Conservation (phyloP, 2,113 vertebrate genomes). For the Nansenia antarctica region DNA sequence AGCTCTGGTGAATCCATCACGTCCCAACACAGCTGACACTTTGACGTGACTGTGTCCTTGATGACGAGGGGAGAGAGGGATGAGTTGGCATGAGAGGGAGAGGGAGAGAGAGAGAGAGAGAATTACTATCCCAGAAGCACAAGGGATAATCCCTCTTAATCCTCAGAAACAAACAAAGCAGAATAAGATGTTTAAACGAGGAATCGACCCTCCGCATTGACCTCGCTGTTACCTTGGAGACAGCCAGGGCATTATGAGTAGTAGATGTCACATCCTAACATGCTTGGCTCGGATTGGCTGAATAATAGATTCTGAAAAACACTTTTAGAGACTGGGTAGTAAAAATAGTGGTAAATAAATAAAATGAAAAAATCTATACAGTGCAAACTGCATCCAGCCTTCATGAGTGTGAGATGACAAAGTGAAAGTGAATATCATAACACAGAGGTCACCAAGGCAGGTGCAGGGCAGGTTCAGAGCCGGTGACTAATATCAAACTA, state of each 20-base stretch:
- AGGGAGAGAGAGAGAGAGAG: not conserved
- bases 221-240: slow-evolving; percentile 24
- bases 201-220: not conserved
- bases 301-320: not conserved
- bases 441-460: no score
- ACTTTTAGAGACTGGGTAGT: no score
- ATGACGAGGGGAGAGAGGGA: no score
- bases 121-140: not conserved
- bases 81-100: not conserved
- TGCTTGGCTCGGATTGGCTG: not conserved
- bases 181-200: slow-evolving; percentile 36
- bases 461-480: no score
- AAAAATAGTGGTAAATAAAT: no score
- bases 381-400: not conserved
- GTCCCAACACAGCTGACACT: not conserved
- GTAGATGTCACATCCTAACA: not conserved
- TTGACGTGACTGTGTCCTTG: not conserved
- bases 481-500: no score
- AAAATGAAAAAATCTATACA: no score
- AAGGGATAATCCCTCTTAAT: slow-evolving; percentile 28
- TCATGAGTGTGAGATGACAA: not conserved
- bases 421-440: not conserved
- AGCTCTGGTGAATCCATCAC: not conserved
- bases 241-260: not conserved
- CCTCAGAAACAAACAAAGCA: slow-evolving; percentile 33